Conservation (phyloP, 2,888 invertebrate genomes). For the Serrognathus titanus region DNA sequence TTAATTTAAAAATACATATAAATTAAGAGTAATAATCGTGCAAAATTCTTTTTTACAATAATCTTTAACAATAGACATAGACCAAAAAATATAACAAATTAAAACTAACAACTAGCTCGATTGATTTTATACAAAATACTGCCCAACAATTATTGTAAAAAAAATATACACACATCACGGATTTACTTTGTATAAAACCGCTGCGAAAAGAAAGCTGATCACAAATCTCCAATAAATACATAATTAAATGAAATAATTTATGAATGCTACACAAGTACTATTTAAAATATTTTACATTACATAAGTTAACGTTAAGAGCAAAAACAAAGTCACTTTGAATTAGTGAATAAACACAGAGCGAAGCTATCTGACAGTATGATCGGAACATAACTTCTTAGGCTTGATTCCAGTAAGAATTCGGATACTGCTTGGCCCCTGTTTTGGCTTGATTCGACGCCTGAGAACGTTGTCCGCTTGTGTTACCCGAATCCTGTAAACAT, state of each 20-base stretch:
- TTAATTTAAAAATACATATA: conserved; percentile 1
- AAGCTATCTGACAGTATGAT: conserved; percentile 16
- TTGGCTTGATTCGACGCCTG: conserved; percentile 56
- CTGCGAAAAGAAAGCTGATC: conserved; percentile 15
- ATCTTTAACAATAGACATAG: conserved; percentile 10
- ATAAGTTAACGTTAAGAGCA: conserved; percentile 17
- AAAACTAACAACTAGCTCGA: conserved; percentile 8
- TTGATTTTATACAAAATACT: conserved; percentile 28
- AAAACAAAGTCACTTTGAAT: conserved; percentile 26
- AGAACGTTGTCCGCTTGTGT: conserved; percentile 52
- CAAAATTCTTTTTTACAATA: conserved; percentile 5
- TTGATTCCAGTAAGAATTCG: conserved; percentile 63
- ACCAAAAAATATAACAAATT: conserved; percentile 16
- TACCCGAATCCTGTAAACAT: conserved; percentile 56
- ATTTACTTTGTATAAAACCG: conserved; percentile 28
- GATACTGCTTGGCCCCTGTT: conserved; percentile 60
- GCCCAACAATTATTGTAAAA: conserved; percentile 23
- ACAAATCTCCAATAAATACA: conserved; percentile 25
- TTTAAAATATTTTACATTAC: conserved; percentile 25
- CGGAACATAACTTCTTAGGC: conserved; percentile 49
- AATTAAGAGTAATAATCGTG: neutral
- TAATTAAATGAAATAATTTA: conserved; percentile 29
- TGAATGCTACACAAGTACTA: conserved; percentile 21
- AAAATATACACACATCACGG: conserved; percentile 23
- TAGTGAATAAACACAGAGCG: conserved; percentile 17